A percentile compares a stretch with the other conserved stretches of the same genome.
These are phyloP conservation scores for Amphiduros pacificus DNA, from an alignment of 2,888 invertebrate species.

Conservation along the genomic window DNA sequence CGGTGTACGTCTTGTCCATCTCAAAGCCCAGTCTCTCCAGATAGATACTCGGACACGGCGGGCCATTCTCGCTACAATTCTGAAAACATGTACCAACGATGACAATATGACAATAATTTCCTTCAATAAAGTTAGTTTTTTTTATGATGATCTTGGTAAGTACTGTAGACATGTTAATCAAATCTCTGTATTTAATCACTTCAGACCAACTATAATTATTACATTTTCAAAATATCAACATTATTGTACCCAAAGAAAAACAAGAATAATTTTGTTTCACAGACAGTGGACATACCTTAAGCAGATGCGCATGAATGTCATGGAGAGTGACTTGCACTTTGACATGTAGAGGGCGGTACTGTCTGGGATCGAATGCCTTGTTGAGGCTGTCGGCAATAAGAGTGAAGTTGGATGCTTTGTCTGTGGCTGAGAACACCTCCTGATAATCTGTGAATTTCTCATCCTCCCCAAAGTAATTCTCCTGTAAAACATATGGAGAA, in stretches of 20 bases:
- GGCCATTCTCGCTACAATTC: constrained; percentile 87
- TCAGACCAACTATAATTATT: too few relatives aligned
- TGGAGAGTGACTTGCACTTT: constrained; percentile 91
- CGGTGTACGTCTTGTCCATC: constrained; percentile 90
- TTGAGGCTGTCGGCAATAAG: constrained; percentile 30
- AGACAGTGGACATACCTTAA: too few relatives aligned
- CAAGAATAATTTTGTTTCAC: too few relatives aligned
- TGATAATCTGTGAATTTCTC: constrained; percentile 89
- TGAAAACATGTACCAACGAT: constrained; percentile 54
- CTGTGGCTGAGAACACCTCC: constrained; percentile 14
- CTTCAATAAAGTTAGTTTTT: too few relatives aligned
- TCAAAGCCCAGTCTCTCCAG: constrained; percentile 91
- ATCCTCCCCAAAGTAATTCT: constrained; percentile 97
- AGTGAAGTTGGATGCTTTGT: constrained; percentile 24
- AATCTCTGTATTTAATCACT: neutral
- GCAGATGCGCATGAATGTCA: constrained; percentile 91
- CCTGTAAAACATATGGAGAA: constrained; percentile 62
- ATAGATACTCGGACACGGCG: constrained; percentile 73
- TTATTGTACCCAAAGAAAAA: too few relatives aligned
- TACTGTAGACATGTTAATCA: too few relatives aligned
- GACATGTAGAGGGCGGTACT: constrained; percentile 87
- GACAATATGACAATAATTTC: too few relatives aligned
- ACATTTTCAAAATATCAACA: too few relatives aligned
- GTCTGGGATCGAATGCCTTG: constrained; percentile 75
- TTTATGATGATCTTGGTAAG: too few relatives aligned